phyloP scores from a whole-genome alignment of 2,797 vertebrate species.

The Poeciliopsis paucimaculata region DNA sequence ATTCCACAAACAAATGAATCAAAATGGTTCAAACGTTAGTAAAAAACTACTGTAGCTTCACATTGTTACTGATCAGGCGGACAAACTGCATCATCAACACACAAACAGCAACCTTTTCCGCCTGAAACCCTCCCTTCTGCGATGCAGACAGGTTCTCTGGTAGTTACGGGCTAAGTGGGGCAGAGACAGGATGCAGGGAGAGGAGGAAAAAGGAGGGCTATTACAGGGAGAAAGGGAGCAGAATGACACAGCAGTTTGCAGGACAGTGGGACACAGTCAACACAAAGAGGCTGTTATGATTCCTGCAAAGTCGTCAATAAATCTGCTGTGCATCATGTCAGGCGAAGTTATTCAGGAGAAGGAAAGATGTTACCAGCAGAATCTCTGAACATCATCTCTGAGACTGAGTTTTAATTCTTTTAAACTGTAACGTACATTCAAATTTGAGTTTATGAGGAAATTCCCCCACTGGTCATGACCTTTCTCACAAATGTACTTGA shows the following conservation, averaged over 20 bases:
- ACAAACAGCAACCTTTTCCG: slow-evolving; percentile 7
- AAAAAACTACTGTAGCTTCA: slow-evolving; percentile 13
- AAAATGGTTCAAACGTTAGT: background rate
- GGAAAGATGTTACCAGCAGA: slow-evolving; percentile 17
- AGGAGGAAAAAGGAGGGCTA: slow-evolving; percentile 53
- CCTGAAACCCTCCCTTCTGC: background rate
- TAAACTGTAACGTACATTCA: background rate
- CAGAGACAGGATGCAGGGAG: slow-evolving; percentile 34
- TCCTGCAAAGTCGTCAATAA: slow-evolving; percentile 41
- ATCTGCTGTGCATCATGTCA: slow-evolving; percentile 50
- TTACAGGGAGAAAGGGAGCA: slow-evolving; percentile 55
- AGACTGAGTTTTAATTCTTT: background rate
- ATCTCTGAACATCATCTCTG: slow-evolving; percentile 11
- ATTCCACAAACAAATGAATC: background rate
- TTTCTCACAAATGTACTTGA: background rate
- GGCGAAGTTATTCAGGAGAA: slow-evolving; percentile 55
- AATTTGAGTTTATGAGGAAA: background rate
- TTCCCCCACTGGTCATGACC: background rate
- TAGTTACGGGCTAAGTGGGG: slow-evolving; percentile 51
- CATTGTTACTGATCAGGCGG: slow-evolving; percentile 1
- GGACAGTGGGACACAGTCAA: slow-evolving; percentile 53
- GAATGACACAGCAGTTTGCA: slow-evolving; percentile 78
- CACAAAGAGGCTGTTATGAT: slow-evolving; percentile 30
- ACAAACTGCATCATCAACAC: slow-evolving; percentile 28
- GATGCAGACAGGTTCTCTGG: slow-evolving; percentile 37